Evolutionary conservation across 2,113 vertebrate genomes (phyloP), one percentile per base, ranked within the genome.

Genomic region (Addax nasomaculatus): DNA sequence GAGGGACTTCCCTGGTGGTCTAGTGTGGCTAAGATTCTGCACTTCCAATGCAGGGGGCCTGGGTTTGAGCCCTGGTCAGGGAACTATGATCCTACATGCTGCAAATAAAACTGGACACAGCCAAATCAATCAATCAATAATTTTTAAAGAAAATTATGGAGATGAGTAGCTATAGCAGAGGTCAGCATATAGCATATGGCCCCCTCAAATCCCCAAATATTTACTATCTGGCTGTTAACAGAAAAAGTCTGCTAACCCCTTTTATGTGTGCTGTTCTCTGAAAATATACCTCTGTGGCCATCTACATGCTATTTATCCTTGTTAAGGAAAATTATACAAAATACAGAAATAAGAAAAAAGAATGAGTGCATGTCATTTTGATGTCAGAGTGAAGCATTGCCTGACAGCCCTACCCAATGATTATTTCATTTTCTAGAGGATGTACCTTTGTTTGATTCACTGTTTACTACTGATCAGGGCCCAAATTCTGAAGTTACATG

Each of bases 261-360:
- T 85, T 19, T 73, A 29, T 53, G 13, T 30, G 25, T 55, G 7
- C 36, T 30, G n/a, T 90, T 90, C 55, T 97, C 80, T 78, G 45
- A 83, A 96, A 94, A 85, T 80, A 23, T 29, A 95, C 25, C 25
- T 95, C 67, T 89, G n/a, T 88, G 85, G 12, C 47, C 19, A 43
- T 93, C 27, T 95, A 94, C 73, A 15, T 76, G 57, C n/a, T 47
- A 90, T 94, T 89, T 85, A 58, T 85, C 51, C 10, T 95, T 90
- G 36, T 78, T 79, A 90, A 84, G 53, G 73, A 89, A 87, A 93
- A 87, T 7, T 78, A 81, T n/a, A 10, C 85, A 78, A 85, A 92
- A 92, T 8, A 21, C 87, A 84, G 10, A 93, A 73, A 76, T 88
- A 91, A 88, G 51, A 90, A 33, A 55, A 76, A 85, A 89, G 53